phyloP scores from a whole-genome alignment of 1,140 invertebrate genomes.

The Hyposmocoma kahamanoa region DNA sequence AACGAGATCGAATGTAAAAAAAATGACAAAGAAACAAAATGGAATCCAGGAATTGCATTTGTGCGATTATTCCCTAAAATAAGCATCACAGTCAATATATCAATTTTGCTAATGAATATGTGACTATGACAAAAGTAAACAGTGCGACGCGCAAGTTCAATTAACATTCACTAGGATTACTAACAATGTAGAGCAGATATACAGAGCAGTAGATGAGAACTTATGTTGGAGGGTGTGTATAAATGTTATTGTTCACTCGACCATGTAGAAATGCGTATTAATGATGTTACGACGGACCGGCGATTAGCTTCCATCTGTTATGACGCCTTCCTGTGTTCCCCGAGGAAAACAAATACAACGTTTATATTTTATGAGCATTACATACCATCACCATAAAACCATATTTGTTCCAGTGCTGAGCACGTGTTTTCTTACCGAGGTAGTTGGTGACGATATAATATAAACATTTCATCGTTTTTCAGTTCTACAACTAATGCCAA shows the following conservation, averaged over 20 bases:
- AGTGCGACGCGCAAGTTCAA: not conserved
- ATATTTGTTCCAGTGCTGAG: no score
- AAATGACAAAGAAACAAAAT: no score
- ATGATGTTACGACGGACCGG: conserved; percentile 27
- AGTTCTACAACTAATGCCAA: no score
- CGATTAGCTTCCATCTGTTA: conserved; percentile 43
- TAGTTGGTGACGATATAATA: no score
- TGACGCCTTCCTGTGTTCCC: conserved; percentile 22
- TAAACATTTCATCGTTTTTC: no score
- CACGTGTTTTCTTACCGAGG: no score
- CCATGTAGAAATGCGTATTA: conserved; percentile 41
- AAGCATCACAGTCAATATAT: conserved; percentile 34
- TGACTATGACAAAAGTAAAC: conserved; percentile 12
- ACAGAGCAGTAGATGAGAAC: not conserved
- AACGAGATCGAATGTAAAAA: no score
- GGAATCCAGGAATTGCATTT: no score
- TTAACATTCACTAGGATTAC: not conserved
- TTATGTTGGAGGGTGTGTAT: conserved; percentile 8
- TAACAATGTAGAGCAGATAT: not conserved
- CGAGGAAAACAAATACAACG: conserved; percentile 18
- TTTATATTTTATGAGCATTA: no score
- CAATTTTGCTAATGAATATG: conserved; percentile 40
- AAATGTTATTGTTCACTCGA: conserved; percentile 31
- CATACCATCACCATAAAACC: no score
- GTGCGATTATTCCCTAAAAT: no score